Evolutionary conservation across 2,113 vertebrate genomes (phyloP).

Genomic region (Pseudopipra pipra): DNA sequence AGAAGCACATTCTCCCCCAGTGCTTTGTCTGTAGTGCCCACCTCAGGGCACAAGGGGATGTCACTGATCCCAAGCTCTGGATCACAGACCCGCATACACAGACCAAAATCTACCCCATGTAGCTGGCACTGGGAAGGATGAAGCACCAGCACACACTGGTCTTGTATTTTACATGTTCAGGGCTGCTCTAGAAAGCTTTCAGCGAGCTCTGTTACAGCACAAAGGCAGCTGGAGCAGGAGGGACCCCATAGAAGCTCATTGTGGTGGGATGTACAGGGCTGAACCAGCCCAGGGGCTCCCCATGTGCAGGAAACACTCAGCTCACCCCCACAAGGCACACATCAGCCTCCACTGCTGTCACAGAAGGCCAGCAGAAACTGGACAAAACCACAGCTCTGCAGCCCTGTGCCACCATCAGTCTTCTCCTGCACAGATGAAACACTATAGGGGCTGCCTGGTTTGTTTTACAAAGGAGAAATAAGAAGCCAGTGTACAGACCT

Average conservation of each 20-base stretch:
- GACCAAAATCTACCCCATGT: neutral
- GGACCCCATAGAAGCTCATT: neutral
- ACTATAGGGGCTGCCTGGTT: neutral
- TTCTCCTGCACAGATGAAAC: neutral
- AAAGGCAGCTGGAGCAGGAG: neutral
- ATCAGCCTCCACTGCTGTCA: neutral
- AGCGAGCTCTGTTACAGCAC: fast-evolving
- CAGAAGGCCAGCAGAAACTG: neutral
- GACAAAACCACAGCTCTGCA: neutral
- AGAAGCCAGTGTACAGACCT: neutral
- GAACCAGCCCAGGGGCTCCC: neutral
- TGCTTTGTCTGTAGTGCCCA: neutral
- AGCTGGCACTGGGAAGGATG: neutral
- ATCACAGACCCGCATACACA: fast-evolving
- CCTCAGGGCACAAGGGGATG: neutral
- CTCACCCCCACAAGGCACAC: neutral
- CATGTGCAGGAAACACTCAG: neutral
- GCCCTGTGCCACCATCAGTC: neutral
- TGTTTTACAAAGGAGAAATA: neutral
- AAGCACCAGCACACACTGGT: fast-evolving
- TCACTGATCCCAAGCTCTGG: neutral
- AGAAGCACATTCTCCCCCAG: neutral
- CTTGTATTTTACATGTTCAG: neutral
- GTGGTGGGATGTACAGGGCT: neutral
- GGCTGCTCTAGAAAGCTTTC: neutral